Evolutionary conservation across 2,797 vertebrate species (phyloP).

Genomic region (Coilia nasus): DNA sequence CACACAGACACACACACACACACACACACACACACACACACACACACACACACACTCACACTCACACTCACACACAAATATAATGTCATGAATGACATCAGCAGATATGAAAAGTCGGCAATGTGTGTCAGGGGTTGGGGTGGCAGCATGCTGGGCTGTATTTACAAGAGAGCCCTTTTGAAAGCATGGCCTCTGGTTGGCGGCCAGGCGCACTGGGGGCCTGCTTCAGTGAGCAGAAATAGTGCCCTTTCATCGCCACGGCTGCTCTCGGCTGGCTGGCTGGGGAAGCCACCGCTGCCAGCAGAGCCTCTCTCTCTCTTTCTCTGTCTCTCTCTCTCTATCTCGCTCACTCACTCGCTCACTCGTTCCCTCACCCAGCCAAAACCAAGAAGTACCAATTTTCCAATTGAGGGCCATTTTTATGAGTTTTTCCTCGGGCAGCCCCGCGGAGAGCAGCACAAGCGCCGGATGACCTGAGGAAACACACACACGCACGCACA

Average conservation of each 20-base stretch:
- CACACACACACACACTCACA: no score
- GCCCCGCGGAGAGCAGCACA: conserved; percentile 36
- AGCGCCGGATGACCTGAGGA: conserved; percentile 41
- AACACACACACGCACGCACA: neutral
- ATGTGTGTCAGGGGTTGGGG: neutral
- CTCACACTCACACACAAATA: neutral
- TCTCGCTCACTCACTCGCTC: neutral
- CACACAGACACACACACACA: no score
- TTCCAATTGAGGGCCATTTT: conserved; percentile 54
- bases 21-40: no score
- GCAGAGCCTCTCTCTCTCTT: neutral
- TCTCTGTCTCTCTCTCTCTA: neutral
- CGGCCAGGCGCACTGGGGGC: neutral
- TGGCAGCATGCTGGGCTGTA: neutral
- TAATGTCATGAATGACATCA: neutral
- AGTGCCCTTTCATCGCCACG: conserved; percentile 31
- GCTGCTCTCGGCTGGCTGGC: conserved; percentile 38
- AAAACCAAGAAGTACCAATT: conserved; percentile 49
- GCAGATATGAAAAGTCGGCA: neutral
- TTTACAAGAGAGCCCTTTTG: neutral
- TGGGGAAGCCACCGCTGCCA: conserved; percentile 28
- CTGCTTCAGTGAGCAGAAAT: conserved; percentile 31
- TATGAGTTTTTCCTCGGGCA: conserved; percentile 45
- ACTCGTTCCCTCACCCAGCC: conserved; percentile 33
- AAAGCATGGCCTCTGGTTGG: neutral